These are phyloP conservation scores for Neogale vison DNA, from an alignment of 2,113 vertebrate species.

Conservation along the genomic window DNA sequence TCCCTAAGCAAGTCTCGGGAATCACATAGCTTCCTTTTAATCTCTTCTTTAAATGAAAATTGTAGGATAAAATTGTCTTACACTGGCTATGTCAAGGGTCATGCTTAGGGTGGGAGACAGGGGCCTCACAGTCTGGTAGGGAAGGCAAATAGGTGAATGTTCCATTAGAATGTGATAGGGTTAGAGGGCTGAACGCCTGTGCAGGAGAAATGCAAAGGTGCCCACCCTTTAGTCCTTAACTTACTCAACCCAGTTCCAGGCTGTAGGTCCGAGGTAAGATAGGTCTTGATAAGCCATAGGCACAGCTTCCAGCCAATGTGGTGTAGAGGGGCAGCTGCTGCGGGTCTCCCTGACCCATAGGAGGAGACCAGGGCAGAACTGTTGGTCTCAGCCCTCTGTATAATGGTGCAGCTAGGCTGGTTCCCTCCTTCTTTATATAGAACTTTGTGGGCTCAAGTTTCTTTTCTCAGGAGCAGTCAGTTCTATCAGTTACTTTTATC, in stretches of 20 bases:
- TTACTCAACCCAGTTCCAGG: neutral
- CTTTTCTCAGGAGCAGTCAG: neutral
- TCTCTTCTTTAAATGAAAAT: constrained; percentile 10
- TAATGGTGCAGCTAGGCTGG: neutral
- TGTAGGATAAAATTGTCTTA: neutral
- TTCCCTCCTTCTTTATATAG: neutral
- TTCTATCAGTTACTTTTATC: neutral
- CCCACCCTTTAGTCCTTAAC: neutral
- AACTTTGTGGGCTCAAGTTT: neutral
- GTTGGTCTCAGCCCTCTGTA: neutral
- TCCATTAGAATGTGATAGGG: neutral
- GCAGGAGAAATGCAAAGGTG: neutral
- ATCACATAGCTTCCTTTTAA: neutral
- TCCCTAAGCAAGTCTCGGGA: neutral
- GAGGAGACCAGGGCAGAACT: neutral
- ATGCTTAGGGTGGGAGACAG: neutral
- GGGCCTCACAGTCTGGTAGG: neutral
- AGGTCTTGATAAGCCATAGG: neutral
- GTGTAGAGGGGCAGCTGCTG: neutral
- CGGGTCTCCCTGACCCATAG: neutral
- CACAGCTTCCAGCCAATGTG: neutral
- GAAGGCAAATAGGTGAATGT: neutral
- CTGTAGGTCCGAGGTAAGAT: neutral
- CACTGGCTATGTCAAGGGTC: neutral
- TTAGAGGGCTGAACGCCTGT: neutral